These are phyloP conservation scores for Uloborus plumipes DNA, from an alignment of 2,888 invertebrate species.

Conservation along the genomic window DNA sequence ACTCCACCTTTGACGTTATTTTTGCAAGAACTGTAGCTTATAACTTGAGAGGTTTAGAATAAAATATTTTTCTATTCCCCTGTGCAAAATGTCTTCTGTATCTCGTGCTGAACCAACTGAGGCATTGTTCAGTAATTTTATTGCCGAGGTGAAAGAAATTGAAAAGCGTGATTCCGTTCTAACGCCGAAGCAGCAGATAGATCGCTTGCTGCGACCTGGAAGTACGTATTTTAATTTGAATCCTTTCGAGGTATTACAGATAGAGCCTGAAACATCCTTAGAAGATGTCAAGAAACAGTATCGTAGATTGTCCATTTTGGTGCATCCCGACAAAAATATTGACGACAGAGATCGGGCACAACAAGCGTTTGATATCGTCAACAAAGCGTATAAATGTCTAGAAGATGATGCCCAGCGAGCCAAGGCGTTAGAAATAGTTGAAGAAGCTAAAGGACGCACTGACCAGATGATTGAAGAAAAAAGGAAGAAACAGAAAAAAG, in stretches of 20 bases:
- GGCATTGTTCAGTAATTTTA: constrained; percentile 56
- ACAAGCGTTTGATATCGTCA: constrained; percentile 80
- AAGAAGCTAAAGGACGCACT: constrained; percentile 95
- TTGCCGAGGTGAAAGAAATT: constrained; percentile 92
- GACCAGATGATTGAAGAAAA: constrained; percentile 95
- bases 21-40: too few relatives aligned
- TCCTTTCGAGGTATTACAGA: constrained; percentile 84
- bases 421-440: constrained; percentile 94
- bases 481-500: constrained; percentile 88
- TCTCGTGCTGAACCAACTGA: constrained; percentile 28
- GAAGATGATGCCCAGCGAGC: constrained; percentile 94
- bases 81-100: neutral
- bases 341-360: constrained; percentile 96
- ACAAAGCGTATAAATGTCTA: constrained; percentile 94
- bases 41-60: too few relatives aligned
- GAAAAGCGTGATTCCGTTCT: constrained; percentile 97
- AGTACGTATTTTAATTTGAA: constrained; percentile 99
- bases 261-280: constrained; percentile 86
- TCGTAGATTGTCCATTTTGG: constrained; percentile 93
- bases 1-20: too few relatives aligned
- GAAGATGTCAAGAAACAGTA: constrained; percentile 98
- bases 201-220: constrained; percentile 93
- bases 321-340: constrained; percentile 99
- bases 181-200: constrained; percentile 97
- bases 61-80: neutral